Evolutionary conservation across 2,888 invertebrate genomes (phyloP).

Genomic region (Plebejus anna): DNA sequence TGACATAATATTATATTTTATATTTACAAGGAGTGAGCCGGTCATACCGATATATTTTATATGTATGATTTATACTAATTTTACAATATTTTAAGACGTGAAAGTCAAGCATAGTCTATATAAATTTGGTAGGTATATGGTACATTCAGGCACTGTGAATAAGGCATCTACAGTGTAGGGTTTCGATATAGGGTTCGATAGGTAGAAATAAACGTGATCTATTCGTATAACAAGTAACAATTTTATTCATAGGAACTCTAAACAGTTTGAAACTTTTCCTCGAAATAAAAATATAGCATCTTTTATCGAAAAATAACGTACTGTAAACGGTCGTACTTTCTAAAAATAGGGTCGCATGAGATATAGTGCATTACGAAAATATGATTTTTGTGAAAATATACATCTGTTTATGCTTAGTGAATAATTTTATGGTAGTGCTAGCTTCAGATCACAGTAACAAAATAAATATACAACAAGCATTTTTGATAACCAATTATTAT

Average conservation of each 20-base stretch:
- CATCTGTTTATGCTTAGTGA: constrained; percentile 46
- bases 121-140: constrained; percentile 74
- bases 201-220: constrained; percentile 30
- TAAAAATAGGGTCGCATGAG: constrained; percentile 74
- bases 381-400: constrained; percentile 61
- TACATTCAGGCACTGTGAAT: constrained; percentile 88
- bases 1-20: background rate
- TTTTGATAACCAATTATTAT: constrained; percentile 49
- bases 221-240: constrained; percentile 24
- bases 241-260: constrained; percentile 22
- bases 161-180: constrained; percentile 87
- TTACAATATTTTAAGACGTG: constrained; percentile 57
- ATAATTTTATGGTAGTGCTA: constrained; percentile 37
- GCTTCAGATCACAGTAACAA: constrained; percentile 79
- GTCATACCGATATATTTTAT: constrained; percentile 17
- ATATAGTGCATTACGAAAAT: constrained; percentile 71
- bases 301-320: constrained; percentile 25
- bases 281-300: constrained; percentile 13
- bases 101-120: constrained; percentile 67
- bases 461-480: constrained; percentile 61
- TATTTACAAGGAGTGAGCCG: background rate
- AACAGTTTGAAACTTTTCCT: constrained; percentile 8
- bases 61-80: constrained; percentile 16
- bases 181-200: constrained; percentile 52
- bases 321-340: constrained; percentile 39